A percentile compares a stretch with the other conserved stretches of the same genome.
Conservation (phyloP, 2,797 vertebrate species). For the Clarias pachynema region DNA sequence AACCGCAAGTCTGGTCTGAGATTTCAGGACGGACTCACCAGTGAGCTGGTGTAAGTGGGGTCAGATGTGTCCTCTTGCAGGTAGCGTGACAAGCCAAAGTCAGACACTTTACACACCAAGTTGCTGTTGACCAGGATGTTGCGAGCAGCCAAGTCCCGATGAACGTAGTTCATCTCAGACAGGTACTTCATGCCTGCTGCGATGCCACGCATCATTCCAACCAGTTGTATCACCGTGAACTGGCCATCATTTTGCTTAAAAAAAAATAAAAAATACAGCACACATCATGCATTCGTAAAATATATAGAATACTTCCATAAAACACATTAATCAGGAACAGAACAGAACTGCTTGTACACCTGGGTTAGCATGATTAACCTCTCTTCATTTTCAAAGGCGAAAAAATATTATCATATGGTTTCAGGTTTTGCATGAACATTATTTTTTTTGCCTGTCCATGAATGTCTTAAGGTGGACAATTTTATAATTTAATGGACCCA, state of each 20-base stretch:
- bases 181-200: constrained; percentile 98
- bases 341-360: background rate
- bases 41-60: constrained; percentile 96
- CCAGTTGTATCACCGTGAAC: constrained; percentile 97
- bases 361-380: background rate
- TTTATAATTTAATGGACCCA: background rate
- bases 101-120: constrained; percentile 96
- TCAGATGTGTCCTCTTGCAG: constrained; percentile 96
- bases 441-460: background rate
- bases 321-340: background rate
- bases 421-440: background rate
- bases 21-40: constrained; percentile 77
- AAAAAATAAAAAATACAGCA: background rate
- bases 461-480: background rate
- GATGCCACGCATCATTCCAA: constrained; percentile 97
- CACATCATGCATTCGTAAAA: background rate
- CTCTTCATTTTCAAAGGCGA: background rate
- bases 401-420: background rate
- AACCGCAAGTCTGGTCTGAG: background rate
- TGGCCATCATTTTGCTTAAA: constrained; percentile 95
- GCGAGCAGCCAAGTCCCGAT: constrained; percentile 93
- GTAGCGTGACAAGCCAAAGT: constrained; percentile 96
- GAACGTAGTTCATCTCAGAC: constrained; percentile 97
- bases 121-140: constrained; percentile 99
- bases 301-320: background rate